Evolutionary conservation across 2,113 vertebrate genomes (phyloP).

Genomic region (Arothron firmamentum): DNA sequence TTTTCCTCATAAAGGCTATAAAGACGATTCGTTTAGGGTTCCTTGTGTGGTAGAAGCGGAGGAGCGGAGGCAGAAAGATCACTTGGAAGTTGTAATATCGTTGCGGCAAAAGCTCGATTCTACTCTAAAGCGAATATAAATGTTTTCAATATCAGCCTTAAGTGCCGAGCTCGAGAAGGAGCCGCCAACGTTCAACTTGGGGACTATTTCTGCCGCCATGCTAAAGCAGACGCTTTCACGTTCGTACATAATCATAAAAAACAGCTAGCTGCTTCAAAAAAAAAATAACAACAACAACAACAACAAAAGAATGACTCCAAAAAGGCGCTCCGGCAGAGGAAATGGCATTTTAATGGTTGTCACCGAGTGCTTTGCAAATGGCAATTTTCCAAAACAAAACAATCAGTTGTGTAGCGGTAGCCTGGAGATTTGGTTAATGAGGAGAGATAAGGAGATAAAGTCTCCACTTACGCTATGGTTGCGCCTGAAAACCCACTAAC

Average conservation of each 20-base stretch:
- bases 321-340: constrained; percentile 46
- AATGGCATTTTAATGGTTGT: constrained; percentile 59
- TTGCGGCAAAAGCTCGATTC: background rate
- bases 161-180: background rate
- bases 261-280: constrained; percentile 20
- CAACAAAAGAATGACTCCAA: constrained; percentile 10
- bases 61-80: no score
- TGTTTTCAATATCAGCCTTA: constrained; percentile 10
- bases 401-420: constrained; percentile 44
- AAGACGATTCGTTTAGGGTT: no score
- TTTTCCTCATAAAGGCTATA: no score
- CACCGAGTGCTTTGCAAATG: constrained; percentile 48
- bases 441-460: constrained; percentile 48
- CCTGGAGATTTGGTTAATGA: constrained; percentile 64
- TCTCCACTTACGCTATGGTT: constrained; percentile 48
- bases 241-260: constrained; percentile 8
- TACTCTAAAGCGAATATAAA: constrained; percentile 6
- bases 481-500: constrained; percentile 56
- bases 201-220: constrained; percentile 3
- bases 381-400: constrained; percentile 55
- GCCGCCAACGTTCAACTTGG: background rate
- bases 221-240: background rate
- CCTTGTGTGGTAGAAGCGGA: no score
- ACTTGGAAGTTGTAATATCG: no score
- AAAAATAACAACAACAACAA: constrained; percentile 33